Percentiles rank a stretch among this genome's conserved stretches.
These are phyloP conservation scores for Sogatella furcifera DNA, from an alignment of 1,140 invertebrate genomes.

Conservation along the genomic window DNA sequence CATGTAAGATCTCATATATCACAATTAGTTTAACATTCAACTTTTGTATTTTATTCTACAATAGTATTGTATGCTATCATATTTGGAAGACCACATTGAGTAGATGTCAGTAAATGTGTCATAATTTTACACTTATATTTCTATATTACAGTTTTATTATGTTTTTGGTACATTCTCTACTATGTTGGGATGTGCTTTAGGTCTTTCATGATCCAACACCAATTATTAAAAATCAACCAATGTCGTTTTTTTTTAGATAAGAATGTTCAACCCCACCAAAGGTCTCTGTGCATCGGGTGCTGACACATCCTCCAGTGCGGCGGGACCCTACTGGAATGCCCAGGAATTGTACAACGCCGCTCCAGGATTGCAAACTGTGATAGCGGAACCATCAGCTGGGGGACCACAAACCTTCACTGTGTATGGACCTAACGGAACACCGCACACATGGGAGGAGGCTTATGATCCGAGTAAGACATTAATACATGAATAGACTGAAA, in stretches of 20 bases:
- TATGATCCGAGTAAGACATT: constrained; percentile 21
- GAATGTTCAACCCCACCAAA: not conserved
- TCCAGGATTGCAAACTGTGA: not conserved
- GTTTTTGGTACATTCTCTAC: too few relatives aligned
- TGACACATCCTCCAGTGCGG: not conserved
- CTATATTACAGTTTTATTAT: too few relatives aligned
- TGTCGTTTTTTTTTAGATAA: not conserved
- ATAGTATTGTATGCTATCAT: too few relatives aligned
- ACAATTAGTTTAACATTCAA: too few relatives aligned
- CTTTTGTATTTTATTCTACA: too few relatives aligned
- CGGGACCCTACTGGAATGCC: constrained; percentile 1
- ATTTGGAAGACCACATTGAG: too few relatives aligned
- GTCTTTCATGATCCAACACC: too few relatives aligned
- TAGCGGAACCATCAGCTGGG: constrained; percentile 3
- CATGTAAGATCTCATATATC: too few relatives aligned
- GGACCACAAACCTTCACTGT: constrained; percentile 6
- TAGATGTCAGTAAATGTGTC: too few relatives aligned
- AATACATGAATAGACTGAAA: not conserved
- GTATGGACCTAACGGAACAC: constrained; percentile 10
- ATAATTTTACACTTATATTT: too few relatives aligned
- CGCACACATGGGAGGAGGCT: constrained; percentile 17
- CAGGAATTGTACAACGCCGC: not conserved
- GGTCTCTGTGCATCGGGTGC: not conserved
- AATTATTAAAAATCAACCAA: too few relatives aligned
- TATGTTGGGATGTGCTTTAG: too few relatives aligned